Evolutionary conservation across 2,888 invertebrate genomes (phyloP), one percentile per base, ranked within the genome.

Genomic region (Leptopterna dolabrata): DNA sequence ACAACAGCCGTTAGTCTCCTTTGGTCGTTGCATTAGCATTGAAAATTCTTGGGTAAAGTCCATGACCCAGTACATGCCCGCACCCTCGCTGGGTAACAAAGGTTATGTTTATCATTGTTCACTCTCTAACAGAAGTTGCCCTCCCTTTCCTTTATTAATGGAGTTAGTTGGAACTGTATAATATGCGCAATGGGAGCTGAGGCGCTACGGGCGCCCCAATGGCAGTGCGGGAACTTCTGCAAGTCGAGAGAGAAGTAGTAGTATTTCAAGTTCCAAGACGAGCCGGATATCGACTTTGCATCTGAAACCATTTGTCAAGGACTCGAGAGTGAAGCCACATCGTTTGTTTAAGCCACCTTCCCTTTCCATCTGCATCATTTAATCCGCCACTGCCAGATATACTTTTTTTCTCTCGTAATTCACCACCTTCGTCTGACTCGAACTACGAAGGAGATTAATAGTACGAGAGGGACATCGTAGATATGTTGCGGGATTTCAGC

Each of bases 61-160:
- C 78, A 78, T 36, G 36, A 45, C 78, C 16, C 45, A 78, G 45
- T 78, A 45, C 78, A 78, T 43, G 45, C 19, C 45, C 14, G 30
- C 19, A 30, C 19, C 27, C 78, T 9, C 45, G 16, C 45, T 45
- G 78, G 27, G 24, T 45, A 78, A 1, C 24, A n/a, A 45, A 78
- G 78, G 45, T 78, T 78, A 45, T 78, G 45, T 78, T 78, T 78
- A 78, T 78, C 78, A 78, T 78, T 78, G 78, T 78, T 45, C 43
- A 43, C 43, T 43, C 43, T 43, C n/a, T 19, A 11, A 24, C 41
- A n/a, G 43, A n/a, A 24, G 43, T n/a, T n/a, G 19, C 41, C 73
- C 16, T 73, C 73, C 55, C 55, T 36, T 73, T 13, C 19, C 36
- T 45, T 45, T 41, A 45, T 78, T 78, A 73, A 78, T 78, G 78